These are phyloP conservation scores for Lamprotornis superbus DNA, from an alignment of 2,113 vertebrate genomes.

Conservation along the genomic window DNA sequence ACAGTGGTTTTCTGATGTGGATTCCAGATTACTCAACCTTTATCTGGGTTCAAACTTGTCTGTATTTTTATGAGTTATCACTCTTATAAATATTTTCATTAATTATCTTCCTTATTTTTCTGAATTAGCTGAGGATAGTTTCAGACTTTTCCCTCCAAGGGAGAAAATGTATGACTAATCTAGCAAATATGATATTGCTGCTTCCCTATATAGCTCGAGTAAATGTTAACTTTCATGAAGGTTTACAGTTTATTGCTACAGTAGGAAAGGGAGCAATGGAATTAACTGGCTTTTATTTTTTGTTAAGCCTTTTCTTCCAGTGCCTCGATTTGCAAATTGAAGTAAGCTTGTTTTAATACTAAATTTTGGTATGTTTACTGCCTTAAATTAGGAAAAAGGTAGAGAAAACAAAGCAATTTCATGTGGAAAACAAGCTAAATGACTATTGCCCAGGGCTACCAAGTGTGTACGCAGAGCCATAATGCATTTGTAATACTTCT, in stretches of 20 bases:
- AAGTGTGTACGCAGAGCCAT: neutral
- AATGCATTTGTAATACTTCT: neutral
- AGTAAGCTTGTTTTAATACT: neutral
- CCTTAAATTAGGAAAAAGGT: neutral
- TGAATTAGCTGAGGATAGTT: neutral
- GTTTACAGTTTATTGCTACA: neutral
- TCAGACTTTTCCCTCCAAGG: neutral
- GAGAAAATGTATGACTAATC: neutral
- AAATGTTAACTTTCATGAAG: neutral
- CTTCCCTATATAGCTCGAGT: neutral
- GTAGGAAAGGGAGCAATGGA: neutral
- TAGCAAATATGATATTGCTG: neutral
- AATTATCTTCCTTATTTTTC: neutral
- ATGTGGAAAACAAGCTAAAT: neutral
- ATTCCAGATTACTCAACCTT: constrained; percentile 16
- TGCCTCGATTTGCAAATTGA: neutral
- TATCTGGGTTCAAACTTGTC: constrained; percentile 1
- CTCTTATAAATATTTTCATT: neutral
- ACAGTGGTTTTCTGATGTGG: constrained; percentile 18
- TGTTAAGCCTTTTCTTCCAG: neutral
- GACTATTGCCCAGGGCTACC: neutral
- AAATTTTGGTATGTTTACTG: neutral
- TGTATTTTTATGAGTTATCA: neutral
- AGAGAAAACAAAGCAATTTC: neutral
- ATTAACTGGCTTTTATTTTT: neutral